These are phyloP conservation scores for Drosophila guanche DNA, from an alignment of 1,140 invertebrate species.

Conservation along the genomic window DNA sequence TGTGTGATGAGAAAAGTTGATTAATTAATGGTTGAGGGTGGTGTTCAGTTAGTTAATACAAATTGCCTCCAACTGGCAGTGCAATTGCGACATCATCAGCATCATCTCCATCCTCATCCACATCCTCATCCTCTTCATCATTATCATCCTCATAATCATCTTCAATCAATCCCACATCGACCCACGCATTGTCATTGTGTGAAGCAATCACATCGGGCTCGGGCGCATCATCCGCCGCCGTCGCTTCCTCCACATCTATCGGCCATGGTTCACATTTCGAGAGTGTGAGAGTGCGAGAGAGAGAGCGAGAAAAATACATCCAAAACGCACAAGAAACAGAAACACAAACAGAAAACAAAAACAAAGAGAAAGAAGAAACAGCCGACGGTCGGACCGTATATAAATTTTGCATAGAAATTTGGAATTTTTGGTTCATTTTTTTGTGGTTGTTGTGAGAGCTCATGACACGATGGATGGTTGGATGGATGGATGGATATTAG, in stretches of 20 bases:
- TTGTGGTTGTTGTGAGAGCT: slow-evolving; percentile 37
- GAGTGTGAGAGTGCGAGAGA: slow-evolving; percentile 25
- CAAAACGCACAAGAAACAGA: slow-evolving; percentile 49
- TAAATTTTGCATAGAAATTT: slow-evolving; percentile 63
- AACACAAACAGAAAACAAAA: slow-evolving; percentile 36
- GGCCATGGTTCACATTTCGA: slow-evolving; percentile 45
- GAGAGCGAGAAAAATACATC: slow-evolving; percentile 32
- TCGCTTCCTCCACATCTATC: slow-evolving; percentile 73
- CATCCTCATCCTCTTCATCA: slow-evolving; percentile 49
- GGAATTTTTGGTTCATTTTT: slow-evolving; percentile 10
- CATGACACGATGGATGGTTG: slow-evolving; percentile 43
- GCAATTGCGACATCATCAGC: slow-evolving; percentile 44
- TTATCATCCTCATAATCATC: slow-evolving; percentile 33
- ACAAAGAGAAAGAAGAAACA: slow-evolving; percentile 60
- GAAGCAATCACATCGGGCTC: slow-evolving; percentile 44
- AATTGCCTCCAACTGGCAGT: slow-evolving; percentile 55
- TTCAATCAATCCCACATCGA: slow-evolving; percentile 48
- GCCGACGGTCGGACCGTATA: slow-evolving; percentile 18
- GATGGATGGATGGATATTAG: slow-evolving; percentile 3
- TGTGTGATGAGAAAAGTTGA: slow-evolving; percentile 4
- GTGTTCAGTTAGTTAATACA: slow-evolving; percentile 23
- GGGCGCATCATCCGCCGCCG: slow-evolving; percentile 40
- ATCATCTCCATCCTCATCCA: slow-evolving; percentile 46
- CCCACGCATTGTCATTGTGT: slow-evolving; percentile 47
- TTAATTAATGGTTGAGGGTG: slow-evolving; percentile 25